Conservation (phyloP, 2,113 vertebrate genomes). For the Cyanocitta stelleri region DNA sequence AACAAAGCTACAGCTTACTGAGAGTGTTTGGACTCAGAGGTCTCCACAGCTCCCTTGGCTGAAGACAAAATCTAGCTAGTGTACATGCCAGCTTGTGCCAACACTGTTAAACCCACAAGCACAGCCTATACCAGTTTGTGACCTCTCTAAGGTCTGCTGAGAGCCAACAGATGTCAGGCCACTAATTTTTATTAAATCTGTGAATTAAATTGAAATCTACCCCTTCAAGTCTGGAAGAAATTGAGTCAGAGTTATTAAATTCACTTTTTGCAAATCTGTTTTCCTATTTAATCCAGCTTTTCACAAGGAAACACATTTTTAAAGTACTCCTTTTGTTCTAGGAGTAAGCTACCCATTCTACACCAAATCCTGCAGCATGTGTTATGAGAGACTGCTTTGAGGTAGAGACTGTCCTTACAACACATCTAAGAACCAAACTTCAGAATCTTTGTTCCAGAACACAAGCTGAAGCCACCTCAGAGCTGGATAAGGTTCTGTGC, state of each 20-base stretch:
- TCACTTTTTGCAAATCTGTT: neutral
- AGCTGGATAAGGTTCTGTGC: neutral
- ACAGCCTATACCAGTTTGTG: neutral
- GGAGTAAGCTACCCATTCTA: neutral
- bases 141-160: neutral
- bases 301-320: neutral
- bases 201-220: neutral
- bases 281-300: neutral
- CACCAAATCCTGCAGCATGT: neutral
- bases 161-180: neutral
- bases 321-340: neutral
- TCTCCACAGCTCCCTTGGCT: neutral
- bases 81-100: neutral
- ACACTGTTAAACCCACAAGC: neutral
- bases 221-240: neutral
- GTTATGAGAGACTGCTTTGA: neutral
- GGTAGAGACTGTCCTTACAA: neutral
- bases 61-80: neutral
- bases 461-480: neutral
- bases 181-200: neutral
- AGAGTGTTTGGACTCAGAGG: neutral
- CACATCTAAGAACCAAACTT: neutral
- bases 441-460: neutral
- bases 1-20: neutral
- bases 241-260: neutral